These are phyloP conservation scores for Luidia sarsii DNA, from an alignment of 53 echinoderm and acorn worm genomes.

Conservation along the genomic window DNA sequence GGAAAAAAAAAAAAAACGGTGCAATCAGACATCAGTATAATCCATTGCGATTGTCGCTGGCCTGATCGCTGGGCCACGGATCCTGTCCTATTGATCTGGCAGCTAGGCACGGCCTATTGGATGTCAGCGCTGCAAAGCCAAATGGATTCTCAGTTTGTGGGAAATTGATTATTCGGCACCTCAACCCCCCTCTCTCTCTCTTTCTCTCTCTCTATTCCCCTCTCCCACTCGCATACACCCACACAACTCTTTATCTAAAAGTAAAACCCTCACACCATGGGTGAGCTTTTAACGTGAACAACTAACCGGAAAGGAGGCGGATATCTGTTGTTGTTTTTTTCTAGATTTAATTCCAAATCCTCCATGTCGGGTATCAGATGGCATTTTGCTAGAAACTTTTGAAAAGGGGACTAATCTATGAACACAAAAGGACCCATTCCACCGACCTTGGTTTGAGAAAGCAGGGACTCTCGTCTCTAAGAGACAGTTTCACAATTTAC, in stretches of 20 bases:
- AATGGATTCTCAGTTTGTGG: neutral
- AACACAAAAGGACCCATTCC: neutral
- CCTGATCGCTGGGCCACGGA: conserved; percentile 14
- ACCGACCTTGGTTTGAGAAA: too few species aligned
- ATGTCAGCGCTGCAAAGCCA: neutral
- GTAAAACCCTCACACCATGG: too few species aligned
- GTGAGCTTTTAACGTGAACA: too few species aligned
- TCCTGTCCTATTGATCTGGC: conserved; percentile 28
- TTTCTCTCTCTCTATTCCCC: too few species aligned
- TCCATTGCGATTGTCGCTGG: neutral
- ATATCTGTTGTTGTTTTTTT: too few species aligned
- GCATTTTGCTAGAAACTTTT: too few species aligned
- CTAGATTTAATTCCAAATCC: too few species aligned
- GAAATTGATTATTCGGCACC: conserved; percentile 1
- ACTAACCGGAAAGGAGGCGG: neutral
- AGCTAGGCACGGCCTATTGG: neutral
- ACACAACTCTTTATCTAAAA: too few species aligned
- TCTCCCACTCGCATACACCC: neutral
- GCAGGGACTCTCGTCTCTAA: too few species aligned
- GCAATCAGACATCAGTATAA: conserved; percentile 10
- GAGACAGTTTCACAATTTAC: too few species aligned
- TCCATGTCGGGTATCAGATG: too few species aligned
- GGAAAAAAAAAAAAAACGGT: neutral
- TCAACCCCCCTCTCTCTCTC: neutral
- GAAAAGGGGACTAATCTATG: neutral